phyloP scores from a whole-genome alignment of 2,888 invertebrate genomes.

The Creontiades dilutus region DNA sequence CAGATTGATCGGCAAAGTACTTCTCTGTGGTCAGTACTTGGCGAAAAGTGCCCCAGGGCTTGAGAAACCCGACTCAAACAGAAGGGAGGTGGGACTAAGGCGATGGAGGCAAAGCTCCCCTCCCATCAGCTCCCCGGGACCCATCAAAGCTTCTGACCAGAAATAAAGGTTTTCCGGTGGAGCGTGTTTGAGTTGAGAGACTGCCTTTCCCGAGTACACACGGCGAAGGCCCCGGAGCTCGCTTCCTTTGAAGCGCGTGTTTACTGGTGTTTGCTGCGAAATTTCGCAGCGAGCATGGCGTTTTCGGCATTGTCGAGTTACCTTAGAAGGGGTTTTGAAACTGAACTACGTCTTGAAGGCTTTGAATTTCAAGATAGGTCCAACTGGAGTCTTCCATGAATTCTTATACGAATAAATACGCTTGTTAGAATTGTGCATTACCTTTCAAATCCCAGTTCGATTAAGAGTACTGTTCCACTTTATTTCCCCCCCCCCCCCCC shows the following conservation, averaged over 20 bases:
- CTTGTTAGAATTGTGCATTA: too few species aligned
- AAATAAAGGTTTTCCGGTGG: conserved; percentile 7
- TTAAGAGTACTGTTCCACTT: too few species aligned
- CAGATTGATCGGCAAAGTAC: conserved; percentile 52
- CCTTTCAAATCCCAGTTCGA: too few species aligned
- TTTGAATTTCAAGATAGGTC: too few species aligned
- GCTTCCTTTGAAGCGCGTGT: conserved; percentile 29
- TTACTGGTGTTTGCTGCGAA: conserved; percentile 2
- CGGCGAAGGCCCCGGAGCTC: neutral
- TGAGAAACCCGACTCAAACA: conserved; percentile 44
- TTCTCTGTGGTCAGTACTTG: conserved; percentile 61
- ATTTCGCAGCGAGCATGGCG: neutral
- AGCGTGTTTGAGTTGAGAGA: conserved; percentile 21
- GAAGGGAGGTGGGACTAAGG: neutral
- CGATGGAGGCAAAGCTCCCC: neutral
- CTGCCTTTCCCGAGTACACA: neutral
- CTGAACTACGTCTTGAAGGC: neutral
- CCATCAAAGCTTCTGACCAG: conserved; percentile 15
- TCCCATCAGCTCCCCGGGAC: neutral
- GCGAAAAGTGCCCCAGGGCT: conserved; percentile 43
- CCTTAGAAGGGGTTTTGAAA: neutral
- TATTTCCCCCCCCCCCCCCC: too few species aligned
- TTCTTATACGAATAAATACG: too few species aligned
- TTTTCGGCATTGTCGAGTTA: conserved; percentile 30
- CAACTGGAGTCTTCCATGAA: too few species aligned